Evolutionary conservation across 2,888 invertebrate genomes (phyloP), one percentile per base, ranked within the genome.

Genomic region (Eledone cirrhosa): DNA sequence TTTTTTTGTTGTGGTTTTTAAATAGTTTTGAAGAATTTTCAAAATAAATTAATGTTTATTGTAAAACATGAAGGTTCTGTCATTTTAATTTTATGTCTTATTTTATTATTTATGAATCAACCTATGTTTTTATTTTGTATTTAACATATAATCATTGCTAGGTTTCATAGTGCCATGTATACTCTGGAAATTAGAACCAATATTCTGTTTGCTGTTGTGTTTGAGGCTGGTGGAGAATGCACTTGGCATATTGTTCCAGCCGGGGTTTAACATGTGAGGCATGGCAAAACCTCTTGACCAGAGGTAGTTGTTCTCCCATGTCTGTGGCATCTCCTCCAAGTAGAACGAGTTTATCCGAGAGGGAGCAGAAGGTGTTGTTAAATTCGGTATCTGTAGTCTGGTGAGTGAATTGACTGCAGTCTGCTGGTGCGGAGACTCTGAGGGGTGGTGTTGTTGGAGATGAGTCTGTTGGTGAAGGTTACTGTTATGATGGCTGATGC

Each of bases 181-280:
- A 33, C 33, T 31, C 22, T 31, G 72, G 14, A 72, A n/a, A 41
- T 72, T 72, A 19, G 72, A n/a, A 31, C 33, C 41, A 31, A 41
- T 41, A 31, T 72, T 72, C 41, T 33, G 72, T 41, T 72, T 72
- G 72, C 72, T 24, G 3, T 41, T 41, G 41, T 41, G 72, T 22
- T 72, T 72, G n/a, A 72, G 33, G 14, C 72, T 72, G 72, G 29
- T 72, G n/a, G 72, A 41, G 41, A 72, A 72, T 29, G 72, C 72
- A 72, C 72, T 72, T 14, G 72, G 72, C 33, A 72, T 41, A n/a
- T 41, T 72, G 41, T 72, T 72, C 72, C 72, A 72, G 72, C 72
- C 33, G n/a, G 72, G n/a, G 41, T 72, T 72, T 29, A 72, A 31
- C 72, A 72, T 72, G 41, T 72, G 72, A 11, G 72, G 72, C 72